A percentile compares a stretch with the other conserved stretches of the same genome.
These are phyloP conservation scores for Ridgeia piscesae DNA, from an alignment of 1,140 invertebrate species.

Conservation along the genomic window DNA sequence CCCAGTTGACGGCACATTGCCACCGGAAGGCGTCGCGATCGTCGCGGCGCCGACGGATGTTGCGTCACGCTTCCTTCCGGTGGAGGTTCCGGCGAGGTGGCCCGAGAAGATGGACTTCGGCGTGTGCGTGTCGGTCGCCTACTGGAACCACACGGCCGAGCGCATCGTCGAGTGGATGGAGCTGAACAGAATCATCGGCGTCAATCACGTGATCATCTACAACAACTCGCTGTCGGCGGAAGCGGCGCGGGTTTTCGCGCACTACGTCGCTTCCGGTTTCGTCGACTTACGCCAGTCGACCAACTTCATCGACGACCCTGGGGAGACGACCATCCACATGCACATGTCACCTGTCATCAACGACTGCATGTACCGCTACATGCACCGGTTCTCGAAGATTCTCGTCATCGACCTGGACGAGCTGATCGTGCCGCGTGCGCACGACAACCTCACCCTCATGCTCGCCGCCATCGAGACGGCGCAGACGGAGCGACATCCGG, in stretches of 20 bases:
- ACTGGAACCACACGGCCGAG: background rate
- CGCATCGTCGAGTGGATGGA: slow-evolving; percentile 64
- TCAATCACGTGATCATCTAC: slow-evolving; percentile 85
- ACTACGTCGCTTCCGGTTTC: slow-evolving; percentile 65
- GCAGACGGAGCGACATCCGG: background rate
- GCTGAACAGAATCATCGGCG: slow-evolving; percentile 79
- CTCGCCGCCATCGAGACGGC: background rate
- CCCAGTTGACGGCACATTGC: background rate
- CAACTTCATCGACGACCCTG: slow-evolving; percentile 82
- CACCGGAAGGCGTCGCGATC: background rate
- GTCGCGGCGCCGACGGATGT: background rate
- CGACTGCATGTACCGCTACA: slow-evolving; percentile 87
- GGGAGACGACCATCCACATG: slow-evolving; percentile 69
- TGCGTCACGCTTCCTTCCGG: slow-evolving; percentile 6
- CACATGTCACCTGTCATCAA: slow-evolving; percentile 71
- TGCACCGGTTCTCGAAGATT: slow-evolving; percentile 79
- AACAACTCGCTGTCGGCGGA: slow-evolving; percentile 81
- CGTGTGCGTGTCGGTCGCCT: slow-evolving; percentile 21
- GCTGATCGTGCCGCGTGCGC: slow-evolving; percentile 73
- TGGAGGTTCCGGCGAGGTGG: background rate
- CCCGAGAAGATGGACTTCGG: background rate
- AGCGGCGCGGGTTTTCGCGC: slow-evolving; percentile 63
- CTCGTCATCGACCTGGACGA: slow-evolving; percentile 88
- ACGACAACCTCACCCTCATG: slow-evolving; percentile 15
- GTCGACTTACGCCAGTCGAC: slow-evolving; percentile 84